These are phyloP conservation scores for Lethenteron reissneri DNA, from an alignment of 2,113 vertebrate species.

Conservation along the genomic window DNA sequence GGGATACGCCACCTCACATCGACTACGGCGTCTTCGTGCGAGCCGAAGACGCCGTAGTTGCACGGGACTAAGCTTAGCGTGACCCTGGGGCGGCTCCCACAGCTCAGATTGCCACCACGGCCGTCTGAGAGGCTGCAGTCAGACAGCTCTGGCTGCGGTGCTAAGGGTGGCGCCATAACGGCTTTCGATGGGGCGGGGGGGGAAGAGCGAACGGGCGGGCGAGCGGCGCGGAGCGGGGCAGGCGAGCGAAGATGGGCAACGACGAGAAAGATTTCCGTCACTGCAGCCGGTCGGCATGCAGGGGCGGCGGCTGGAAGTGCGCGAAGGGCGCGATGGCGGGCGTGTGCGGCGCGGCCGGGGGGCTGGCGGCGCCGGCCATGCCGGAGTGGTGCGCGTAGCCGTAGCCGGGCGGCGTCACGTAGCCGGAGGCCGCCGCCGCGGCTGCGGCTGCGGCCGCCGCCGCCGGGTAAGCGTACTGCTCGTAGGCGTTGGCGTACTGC, in stretches of 20 bases:
- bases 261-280: not conserved
- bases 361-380: not conserved
- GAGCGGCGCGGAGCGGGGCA: not conserved
- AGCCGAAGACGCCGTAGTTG: no score
- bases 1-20: no score
- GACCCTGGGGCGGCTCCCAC: no score
- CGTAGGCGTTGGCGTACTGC: slow-evolving; percentile 3
- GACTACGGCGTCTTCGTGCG: no score
- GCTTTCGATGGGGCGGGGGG: not conserved
- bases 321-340: not conserved
- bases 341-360: not conserved
- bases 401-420: slow-evolving; percentile 1
- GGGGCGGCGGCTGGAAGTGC: not conserved
- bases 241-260: not conserved
- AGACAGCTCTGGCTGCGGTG: no score
- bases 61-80: no score
- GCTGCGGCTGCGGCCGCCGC: not conserved
- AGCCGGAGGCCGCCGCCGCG: not conserved
- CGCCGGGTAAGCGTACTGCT: slow-evolving; percentile 1
- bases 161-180: no score
- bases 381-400: not conserved
- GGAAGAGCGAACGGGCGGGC: not conserved
- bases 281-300: slow-evolving; percentile 1
- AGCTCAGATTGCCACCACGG: no score
- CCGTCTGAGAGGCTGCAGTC: no score